Conservation (phyloP, 2,888 invertebrate genomes). For the Eupithecia tripunctaria region DNA sequence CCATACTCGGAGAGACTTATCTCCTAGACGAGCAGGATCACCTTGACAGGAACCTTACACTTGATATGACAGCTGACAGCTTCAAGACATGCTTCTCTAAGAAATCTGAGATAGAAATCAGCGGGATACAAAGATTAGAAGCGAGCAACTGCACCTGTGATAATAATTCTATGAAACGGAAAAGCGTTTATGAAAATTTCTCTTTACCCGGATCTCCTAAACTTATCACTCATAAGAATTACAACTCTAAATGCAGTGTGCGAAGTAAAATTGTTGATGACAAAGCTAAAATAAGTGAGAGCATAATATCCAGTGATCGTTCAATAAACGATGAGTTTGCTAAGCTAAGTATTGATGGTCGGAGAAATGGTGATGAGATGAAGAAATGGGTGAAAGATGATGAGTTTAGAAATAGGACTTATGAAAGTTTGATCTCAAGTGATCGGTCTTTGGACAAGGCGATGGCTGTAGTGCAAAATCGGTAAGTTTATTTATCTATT, state of each 20-base stretch:
- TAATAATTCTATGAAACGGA: constrained; percentile 50
- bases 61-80: constrained; percentile 60
- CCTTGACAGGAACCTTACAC: constrained; percentile 57
- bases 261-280: constrained; percentile 55
- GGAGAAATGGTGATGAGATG: constrained; percentile 14
- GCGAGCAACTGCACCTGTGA: constrained; percentile 50
- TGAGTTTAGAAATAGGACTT: constrained; percentile 28
- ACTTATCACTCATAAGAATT: constrained; percentile 71
- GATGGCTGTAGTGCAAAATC: constrained; percentile 69
- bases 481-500: constrained; percentile 23
- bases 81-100: constrained; percentile 71
- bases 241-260: constrained; percentile 68
- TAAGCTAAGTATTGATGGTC: constrained; percentile 11
- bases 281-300: constrained; percentile 37
- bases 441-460: constrained; percentile 63
- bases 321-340: constrained; percentile 20
- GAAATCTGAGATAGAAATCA: constrained; percentile 61
- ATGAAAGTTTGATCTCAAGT: constrained; percentile 36
- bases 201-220: constrained; percentile 76
- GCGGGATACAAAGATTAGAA: constrained; percentile 66
- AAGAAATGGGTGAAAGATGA: constrained; percentile 17
- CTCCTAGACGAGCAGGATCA: constrained; percentile 64
- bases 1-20: constrained; percentile 72
- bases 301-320: constrained; percentile 35
- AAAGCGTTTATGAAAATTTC: constrained; percentile 74